phyloP scores from a whole-genome alignment of 2,888 invertebrate species.

The Pandemis corylana region DNA sequence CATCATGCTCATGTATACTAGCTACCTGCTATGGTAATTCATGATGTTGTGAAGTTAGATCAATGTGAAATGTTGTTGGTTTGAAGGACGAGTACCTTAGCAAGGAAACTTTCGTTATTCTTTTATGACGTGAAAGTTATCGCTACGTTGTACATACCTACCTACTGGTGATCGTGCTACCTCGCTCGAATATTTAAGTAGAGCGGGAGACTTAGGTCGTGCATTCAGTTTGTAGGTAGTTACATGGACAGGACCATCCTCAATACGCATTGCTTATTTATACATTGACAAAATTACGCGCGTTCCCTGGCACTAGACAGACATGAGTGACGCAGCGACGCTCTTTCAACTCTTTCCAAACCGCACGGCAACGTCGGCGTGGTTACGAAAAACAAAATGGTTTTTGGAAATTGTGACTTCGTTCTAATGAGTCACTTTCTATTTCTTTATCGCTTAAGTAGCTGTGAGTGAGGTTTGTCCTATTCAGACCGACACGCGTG shows the following conservation, averaged over 20 bases:
- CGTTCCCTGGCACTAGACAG: conserved; percentile 2
- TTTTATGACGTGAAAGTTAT: conserved; percentile 10
- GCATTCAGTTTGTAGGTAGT: not conserved
- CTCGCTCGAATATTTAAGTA: not conserved
- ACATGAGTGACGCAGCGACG: not conserved
- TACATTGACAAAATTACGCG: conserved; percentile 14
- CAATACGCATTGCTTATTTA: not conserved
- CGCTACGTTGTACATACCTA: not conserved
- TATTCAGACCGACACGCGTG: conserved; percentile 54
- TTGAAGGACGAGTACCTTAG: not conserved
- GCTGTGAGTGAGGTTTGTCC: conserved; percentile 50
- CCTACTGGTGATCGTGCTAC: not conserved
- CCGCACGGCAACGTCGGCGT: conserved; percentile 20
- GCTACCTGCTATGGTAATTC: not conserved
- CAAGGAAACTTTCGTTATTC: not conserved
- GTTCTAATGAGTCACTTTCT: conserved; percentile 49
- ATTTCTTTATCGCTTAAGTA: conserved; percentile 49
- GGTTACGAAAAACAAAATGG: conserved; percentile 44
- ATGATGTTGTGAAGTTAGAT: too few relatives aligned
- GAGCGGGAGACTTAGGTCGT: not conserved
- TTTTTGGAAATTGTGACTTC: conserved; percentile 43
- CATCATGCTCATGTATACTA: too few relatives aligned
- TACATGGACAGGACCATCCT: not conserved
- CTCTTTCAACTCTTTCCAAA: conserved; percentile 26
- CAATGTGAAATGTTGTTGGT: too few relatives aligned